Evolutionary conservation across 2,797 vertebrate species (phyloP), one percentile per base, ranked within the genome.

Genomic region (Odontamblyopus rebecca): DNA sequence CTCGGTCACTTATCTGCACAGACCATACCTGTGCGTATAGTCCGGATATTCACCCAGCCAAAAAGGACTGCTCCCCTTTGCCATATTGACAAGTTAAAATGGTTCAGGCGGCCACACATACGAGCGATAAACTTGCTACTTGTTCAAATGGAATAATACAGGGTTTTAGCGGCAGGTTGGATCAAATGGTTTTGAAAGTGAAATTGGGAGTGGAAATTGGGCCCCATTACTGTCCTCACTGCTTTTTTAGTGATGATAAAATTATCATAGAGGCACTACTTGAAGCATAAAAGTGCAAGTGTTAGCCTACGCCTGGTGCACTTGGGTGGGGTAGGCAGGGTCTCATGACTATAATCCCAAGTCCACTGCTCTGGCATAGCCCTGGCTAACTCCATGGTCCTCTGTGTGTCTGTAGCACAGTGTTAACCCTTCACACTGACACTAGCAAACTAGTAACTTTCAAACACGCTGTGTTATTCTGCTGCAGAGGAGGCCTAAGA

Each of bases 271-370:
- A 60, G 77, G 77, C 87, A 84, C 75, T 82, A 51, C 56, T 83
- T 73, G 23, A 73, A 73, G 54, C 78, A 80, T 83, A 84, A 85
- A 88, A 85, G 80, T 78, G 79, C 72, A 81, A 82, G 67, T 85
- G 11, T 57, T 26, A 13, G 56, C 23, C 51, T 54, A n/a, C n/a
- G 51, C 19, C 11, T 16, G 35, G 61, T 63, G 61, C 61, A 26
- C 61, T 44, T 78, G 81, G 35, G 82, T 81, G 91, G 89, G 81
- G 83, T 29, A 27, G 84, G 81, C 88, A 87, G 90, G 86, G 89
- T 90, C 92, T 88, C 89, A 90, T 93, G 91, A 92, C 90, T 90
- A 83, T 91, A 92, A 93, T 93, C 91, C 91, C 76, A 81, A 86
- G 84, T 91, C 88, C 85, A 80, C 84, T 85, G 81, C 89, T 83